Percentiles rank a stretch among this genome's conserved stretches.
Conservation (phyloP, 2,888 invertebrate species). For the Nomada fabriciana region DNA sequence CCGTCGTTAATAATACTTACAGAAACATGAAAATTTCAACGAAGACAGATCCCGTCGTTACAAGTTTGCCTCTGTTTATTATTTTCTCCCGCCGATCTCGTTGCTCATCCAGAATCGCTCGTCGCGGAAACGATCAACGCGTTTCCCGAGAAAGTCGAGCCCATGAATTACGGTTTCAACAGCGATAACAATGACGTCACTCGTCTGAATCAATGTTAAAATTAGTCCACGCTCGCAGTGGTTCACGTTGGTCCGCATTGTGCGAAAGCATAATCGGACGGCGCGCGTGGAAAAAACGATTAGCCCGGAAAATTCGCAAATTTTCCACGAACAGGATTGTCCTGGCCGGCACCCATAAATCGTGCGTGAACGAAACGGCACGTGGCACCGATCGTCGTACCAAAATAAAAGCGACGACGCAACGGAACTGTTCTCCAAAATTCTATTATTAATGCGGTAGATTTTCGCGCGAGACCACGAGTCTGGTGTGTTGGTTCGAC, state of each 20-base stretch:
- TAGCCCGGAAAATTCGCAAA: conserved; percentile 25
- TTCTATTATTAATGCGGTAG: conserved; percentile 68
- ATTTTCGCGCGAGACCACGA: conserved; percentile 15
- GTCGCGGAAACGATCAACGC: conserved; percentile 24
- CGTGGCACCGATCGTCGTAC: conserved; percentile 62
- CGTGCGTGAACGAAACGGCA: conserved; percentile 37
- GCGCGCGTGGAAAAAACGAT: background rate
- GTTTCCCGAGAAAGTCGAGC: conserved; percentile 43
- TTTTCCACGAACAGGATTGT: conserved; percentile 25
- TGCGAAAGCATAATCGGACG: background rate
- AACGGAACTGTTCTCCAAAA: conserved; percentile 64
- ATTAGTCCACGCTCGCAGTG: conserved; percentile 38
- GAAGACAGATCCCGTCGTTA: too few species aligned
- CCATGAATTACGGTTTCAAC: conserved; percentile 37
- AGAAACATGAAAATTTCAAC: too few species aligned
- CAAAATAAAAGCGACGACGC: conserved; percentile 69
- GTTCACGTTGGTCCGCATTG: background rate
- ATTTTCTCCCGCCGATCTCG: background rate
- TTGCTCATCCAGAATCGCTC: conserved; percentile 5
- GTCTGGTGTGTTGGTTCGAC: background rate
- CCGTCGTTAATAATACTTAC: too few species aligned
- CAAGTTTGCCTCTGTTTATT: too few species aligned
- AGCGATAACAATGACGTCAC: conserved; percentile 57
- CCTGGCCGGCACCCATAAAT: conserved; percentile 33
- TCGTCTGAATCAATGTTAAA: conserved; percentile 57